Evolutionary conservation across 2,113 vertebrate species (phyloP).

Genomic region (Oreochromis aureus): DNA sequence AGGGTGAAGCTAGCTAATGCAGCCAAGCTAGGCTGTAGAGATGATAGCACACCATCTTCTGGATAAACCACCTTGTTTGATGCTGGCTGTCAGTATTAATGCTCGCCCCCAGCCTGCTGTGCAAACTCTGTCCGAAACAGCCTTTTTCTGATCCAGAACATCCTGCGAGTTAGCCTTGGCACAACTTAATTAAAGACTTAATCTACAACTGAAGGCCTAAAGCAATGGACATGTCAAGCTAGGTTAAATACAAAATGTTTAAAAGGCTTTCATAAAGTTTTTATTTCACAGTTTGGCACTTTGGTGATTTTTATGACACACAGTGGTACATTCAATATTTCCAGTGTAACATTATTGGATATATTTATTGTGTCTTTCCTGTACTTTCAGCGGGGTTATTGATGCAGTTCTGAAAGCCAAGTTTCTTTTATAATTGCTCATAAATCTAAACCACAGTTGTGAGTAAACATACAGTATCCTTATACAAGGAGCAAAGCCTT

Average conservation of each 20-base stretch:
- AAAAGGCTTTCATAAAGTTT: neutral
- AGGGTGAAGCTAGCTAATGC: neutral
- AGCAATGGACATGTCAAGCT: neutral
- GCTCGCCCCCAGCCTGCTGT: neutral
- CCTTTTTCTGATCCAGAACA: neutral
- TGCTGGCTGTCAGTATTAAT: neutral
- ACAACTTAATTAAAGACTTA: neutral
- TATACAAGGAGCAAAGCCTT: neutral
- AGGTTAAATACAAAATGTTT: neutral
- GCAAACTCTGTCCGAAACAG: neutral
- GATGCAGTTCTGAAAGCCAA: neutral
- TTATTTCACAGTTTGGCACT: neutral
- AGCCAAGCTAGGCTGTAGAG: neutral
- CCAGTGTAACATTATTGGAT: neutral
- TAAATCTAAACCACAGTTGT: neutral
- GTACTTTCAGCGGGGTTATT: neutral
- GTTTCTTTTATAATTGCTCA: neutral
- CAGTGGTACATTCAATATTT: neutral
- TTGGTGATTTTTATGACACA: neutral
- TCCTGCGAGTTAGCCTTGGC: neutral
- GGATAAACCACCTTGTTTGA: conserved; percentile 19
- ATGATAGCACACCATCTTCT: neutral
- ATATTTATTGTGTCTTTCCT: neutral
- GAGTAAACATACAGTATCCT: neutral
- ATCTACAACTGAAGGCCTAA: neutral